Evolutionary conservation across 2,797 vertebrate genomes (phyloP), one percentile per base, ranked within the genome.

Genomic region (Eospalax fontanierii): DNA sequence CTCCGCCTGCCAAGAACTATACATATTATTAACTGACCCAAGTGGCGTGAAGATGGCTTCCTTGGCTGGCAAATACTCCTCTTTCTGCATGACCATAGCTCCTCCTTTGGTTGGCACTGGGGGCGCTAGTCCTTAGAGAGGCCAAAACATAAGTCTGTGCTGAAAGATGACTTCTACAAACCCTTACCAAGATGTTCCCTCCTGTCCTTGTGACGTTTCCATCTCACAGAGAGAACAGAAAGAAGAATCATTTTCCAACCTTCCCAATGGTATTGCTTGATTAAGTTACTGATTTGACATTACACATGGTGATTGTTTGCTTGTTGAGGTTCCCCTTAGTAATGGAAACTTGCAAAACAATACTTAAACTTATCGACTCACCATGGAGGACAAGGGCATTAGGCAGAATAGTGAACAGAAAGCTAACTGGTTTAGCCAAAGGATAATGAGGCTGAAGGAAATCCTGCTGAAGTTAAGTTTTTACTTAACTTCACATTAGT

Each of bases 351-450:
- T 50, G 83, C 89, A 90, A 90, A 92, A 54, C 54, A 82, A 76
- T 65, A 59, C 43, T 89, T 93, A 90, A 91, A 87, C 68, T 43
- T 83, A 91, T 68, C 93, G 43, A 94, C 70, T 96, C 71, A 80
- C 38, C 33, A 19, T 7, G 59, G 57, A 91, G 68, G 74, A 90
- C 91, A 93, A 89, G 83, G 87, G 95, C 86, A 93, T 68, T 75
- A 94, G 92, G 43, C 63, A 76, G 65, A 87, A 93, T 57, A 54
- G 84, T 92, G 81, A 87, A 68, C 85, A 88, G 50, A 93, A 89
- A 74, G 38, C 50, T 82, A 94, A 90, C 14, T 91, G 76, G 38
- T 85, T 95, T 95, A 95, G 65, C 84, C 74, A 95, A 95, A 70
- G 24, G 63, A 91, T 85, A 92, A 93, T 78, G 68, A 90, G 82